Conservation (phyloP, 2,113 vertebrate genomes). For the Oryzias curvinotus region DNA sequence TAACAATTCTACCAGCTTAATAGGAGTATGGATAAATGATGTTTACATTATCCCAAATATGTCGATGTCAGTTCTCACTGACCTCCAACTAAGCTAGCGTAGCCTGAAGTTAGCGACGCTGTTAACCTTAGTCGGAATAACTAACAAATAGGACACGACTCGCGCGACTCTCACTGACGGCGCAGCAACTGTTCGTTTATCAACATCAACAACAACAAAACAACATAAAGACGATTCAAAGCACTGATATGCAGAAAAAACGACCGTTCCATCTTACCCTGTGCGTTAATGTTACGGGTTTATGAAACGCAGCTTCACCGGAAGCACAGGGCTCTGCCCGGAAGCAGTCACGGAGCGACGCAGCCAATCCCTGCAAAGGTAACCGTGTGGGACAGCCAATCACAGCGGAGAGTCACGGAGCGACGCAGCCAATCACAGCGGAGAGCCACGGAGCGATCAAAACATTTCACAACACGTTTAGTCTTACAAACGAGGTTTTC, state of each 20-base stretch:
- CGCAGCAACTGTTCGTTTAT: accelerated
- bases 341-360: conserved; percentile 21
- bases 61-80: conserved; percentile 15
- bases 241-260: not conserved
- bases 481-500: too few relatives aligned
- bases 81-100: conserved; percentile 50
- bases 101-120: conserved; percentile 26
- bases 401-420: too few relatives aligned
- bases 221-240: accelerated
- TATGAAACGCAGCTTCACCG: conserved; percentile 47
- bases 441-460: too few relatives aligned
- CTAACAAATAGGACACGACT: not conserved
- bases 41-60: not conserved
- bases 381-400: too few relatives aligned
- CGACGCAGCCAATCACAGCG: too few relatives aligned
- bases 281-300: conserved; percentile 24
- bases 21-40: not conserved
- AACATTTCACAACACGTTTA: too few relatives aligned
- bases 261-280: conserved; percentile 32
- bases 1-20: not conserved
- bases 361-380: too few relatives aligned
- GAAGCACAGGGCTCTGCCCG: conserved; percentile 46
- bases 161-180: accelerated
- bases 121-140: conserved; percentile 58
- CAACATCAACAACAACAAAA: accelerated